Conservation (phyloP, 2,797 vertebrate genomes). For the Labeo calbasu region DNA sequence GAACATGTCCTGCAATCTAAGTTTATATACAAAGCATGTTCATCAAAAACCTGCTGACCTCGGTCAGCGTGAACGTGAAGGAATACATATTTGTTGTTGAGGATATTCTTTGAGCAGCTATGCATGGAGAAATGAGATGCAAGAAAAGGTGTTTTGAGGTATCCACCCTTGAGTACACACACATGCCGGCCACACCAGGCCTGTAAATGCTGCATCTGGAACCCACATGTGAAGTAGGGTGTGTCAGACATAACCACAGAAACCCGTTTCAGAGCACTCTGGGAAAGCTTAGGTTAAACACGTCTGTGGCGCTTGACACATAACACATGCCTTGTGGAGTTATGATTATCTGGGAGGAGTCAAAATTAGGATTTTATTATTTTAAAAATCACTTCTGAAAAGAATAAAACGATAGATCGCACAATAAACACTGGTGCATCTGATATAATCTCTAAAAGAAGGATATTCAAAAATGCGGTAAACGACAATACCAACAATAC, state of each 20-base stretch:
- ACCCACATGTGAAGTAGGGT: constrained; percentile 68
- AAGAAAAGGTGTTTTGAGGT: constrained; percentile 38
- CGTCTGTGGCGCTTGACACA: constrained; percentile 55
- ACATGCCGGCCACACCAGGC: constrained; percentile 60
- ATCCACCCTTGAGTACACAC: constrained; percentile 55
- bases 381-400: constrained; percentile 2
- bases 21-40: constrained; percentile 10
- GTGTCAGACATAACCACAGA: constrained; percentile 57
- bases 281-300: constrained; percentile 64
- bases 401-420: not conserved
- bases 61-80: not conserved
- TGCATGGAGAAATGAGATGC: not conserved
- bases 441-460: not conserved
- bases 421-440: not conserved
- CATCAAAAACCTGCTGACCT: constrained; percentile 22
- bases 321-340: constrained; percentile 25
- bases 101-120: not conserved
- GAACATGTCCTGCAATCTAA: not conserved
- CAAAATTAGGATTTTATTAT: not conserved
- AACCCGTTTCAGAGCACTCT: constrained; percentile 56
- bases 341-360: constrained; percentile 4
- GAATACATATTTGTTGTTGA: constrained; percentile 21
- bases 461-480: not conserved
- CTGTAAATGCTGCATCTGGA: constrained; percentile 70
- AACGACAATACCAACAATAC: too few species aligned